phyloP scores from a whole-genome alignment of 1,140 invertebrate species.

The Rhyacophila brunnea region DNA sequence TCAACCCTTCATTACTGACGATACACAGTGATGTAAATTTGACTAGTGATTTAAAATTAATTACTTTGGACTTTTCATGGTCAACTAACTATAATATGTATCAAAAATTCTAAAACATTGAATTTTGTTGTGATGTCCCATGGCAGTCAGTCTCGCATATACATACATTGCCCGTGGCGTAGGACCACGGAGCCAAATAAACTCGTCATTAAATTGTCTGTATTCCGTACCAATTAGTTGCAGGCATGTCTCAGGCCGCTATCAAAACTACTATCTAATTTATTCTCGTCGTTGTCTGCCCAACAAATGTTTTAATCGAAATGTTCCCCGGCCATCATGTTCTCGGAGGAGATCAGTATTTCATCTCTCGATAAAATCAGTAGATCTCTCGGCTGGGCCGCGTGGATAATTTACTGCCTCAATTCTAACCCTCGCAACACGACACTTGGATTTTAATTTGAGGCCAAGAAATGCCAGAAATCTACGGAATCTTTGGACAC shows the following conservation, averaged over 20 bases:
- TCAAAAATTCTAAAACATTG: too few species aligned
- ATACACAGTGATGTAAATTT: too few species aligned
- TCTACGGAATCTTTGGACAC: too few species aligned
- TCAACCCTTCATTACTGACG: too few species aligned
- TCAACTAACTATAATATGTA: too few species aligned
- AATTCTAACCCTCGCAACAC: constrained; percentile 3
- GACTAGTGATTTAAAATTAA: too few species aligned
- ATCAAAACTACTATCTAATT: constrained; percentile 32
- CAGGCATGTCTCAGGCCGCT: constrained; percentile 21
- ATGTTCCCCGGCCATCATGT: constrained; percentile 3
- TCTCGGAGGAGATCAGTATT: constrained; percentile 19
- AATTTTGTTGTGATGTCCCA: too few species aligned
- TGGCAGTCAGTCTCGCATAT: too few species aligned
- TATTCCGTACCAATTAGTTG: constrained; percentile 33
- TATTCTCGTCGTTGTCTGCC: constrained; percentile 24
- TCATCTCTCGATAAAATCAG: constrained; percentile 24
- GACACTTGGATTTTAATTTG: too few species aligned
- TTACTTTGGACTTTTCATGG: too few species aligned
- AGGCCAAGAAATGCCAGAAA: too few species aligned
- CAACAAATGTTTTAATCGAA: constrained; percentile 20
- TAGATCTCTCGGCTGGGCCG: constrained; percentile 10
- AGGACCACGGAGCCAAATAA: constrained; percentile 5
- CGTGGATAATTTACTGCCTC: constrained; percentile 21
- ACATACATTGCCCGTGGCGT: too few species aligned
- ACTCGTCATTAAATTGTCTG: constrained; percentile 19